phyloP scores from a whole-genome alignment of 2,888 invertebrate genomes.

The Amorpha juglandis region DNA sequence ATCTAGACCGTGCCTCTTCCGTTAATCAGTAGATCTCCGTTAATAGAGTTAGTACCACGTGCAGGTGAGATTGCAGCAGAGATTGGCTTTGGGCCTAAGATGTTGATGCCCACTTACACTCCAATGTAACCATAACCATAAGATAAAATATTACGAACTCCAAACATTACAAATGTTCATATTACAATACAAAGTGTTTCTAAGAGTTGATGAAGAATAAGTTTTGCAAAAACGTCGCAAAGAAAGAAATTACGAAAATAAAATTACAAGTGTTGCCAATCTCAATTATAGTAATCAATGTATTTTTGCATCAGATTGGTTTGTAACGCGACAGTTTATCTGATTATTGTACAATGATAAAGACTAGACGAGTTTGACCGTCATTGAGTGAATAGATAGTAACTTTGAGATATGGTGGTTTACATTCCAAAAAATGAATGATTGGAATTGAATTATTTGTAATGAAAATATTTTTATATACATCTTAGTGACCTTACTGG shows the following conservation, averaged over 20 bases:
- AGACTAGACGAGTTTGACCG: background rate
- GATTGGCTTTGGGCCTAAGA: too few relatives aligned
- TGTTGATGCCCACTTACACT: too few relatives aligned
- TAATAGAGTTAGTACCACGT: too few relatives aligned
- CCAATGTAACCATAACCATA: background rate
- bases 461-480: too few relatives aligned
- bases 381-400: too few relatives aligned
- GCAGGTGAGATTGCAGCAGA: too few relatives aligned
- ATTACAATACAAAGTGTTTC: background rate
- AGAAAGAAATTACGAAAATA: background rate
- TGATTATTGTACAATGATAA: background rate
- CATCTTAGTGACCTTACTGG: too few relatives aligned
- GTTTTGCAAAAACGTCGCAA: background rate
- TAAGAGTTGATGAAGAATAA: background rate
- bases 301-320: background rate
- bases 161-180: background rate
- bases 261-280: background rate
- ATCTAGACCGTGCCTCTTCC: too few relatives aligned
- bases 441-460: too few relatives aligned
- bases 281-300: background rate
- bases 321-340: background rate
- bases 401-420: too few relatives aligned
- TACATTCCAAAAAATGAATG: too few relatives aligned
- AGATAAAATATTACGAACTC: background rate
- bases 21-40: too few relatives aligned